Evolutionary conservation across 2,888 invertebrate genomes (phyloP), one percentile per base, ranked within the genome.

Genomic region (Linnaemya tessellans): DNA sequence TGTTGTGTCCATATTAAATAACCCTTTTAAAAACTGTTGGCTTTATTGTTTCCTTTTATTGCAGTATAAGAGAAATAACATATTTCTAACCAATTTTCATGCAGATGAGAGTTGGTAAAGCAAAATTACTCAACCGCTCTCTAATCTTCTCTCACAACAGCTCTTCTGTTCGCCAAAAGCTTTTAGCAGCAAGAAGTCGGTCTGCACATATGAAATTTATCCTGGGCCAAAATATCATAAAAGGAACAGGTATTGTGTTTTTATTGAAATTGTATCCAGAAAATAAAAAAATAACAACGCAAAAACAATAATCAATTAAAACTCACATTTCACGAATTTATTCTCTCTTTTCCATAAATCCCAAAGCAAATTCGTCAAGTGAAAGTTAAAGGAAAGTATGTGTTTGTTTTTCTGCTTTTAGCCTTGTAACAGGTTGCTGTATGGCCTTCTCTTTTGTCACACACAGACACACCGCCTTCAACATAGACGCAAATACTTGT

Each of bases 341-440:
- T 30, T 30, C 3, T 30, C 5, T 30, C 5, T 30, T 56, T 54
- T 7, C 4, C 1, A 54, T 51, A 15, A 68, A 80, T 49, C 30
- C n/a, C n/a, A 35, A 30, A 54, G 51, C 15, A 62, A 62, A 30
- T 62, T 51, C 7, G n/a, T 7, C 3, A 51, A 73, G 22, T 20
- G 18, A 38, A 43, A 75, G 43, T 20, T 7, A 30, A 3, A 60
- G 18, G 8, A 49, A 51, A 67, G 25, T 71, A 11, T 1, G 13
- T 41, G 13, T 60, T 58, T 13, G n/a, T n/a, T n/a, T n/a, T n/a
- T n/a, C n/a, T n/a, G n/a, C n/a, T 7, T 41, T 49, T 75, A 75
- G 62, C 84, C 80, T 84, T 84, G 84, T 84, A 84, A 84, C 84
- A 84, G 80, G 84, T 84, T 80, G 84, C 84, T 84, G 80, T 67